Percentiles rank a stretch among this genome's conserved stretches.
These are phyloP conservation scores for Lymantria dispar DNA, from an alignment of 2,888 invertebrate genomes.

Conservation along the genomic window DNA sequence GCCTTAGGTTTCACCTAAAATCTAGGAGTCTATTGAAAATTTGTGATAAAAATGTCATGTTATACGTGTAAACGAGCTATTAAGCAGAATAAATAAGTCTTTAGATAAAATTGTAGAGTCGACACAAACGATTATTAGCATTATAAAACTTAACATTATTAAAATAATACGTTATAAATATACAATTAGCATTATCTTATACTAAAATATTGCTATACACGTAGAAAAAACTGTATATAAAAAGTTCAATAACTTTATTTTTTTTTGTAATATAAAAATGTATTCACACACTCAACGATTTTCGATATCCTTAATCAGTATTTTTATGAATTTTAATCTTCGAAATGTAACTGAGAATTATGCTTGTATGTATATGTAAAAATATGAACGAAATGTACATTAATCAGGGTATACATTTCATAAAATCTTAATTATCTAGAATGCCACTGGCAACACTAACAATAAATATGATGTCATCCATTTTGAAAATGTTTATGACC, in stretches of 20 bases:
- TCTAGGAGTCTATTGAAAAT: too few relatives aligned
- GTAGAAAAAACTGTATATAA: conserved; percentile 65
- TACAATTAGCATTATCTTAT: conserved; percentile 62
- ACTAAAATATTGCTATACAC: conserved; percentile 59
- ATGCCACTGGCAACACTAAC: too few relatives aligned
- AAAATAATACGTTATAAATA: conserved; percentile 55
- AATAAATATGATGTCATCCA: too few relatives aligned
- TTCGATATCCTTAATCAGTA: conserved; percentile 27
- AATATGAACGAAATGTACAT: conserved; percentile 29
- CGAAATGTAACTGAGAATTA: conserved; percentile 33
- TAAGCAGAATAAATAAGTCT: too few relatives aligned
- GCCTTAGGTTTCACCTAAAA: too few relatives aligned
- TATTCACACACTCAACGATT: conserved; percentile 38
- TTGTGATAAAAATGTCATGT: too few relatives aligned
- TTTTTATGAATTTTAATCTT: conserved; percentile 16
- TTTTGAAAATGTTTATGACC: too few relatives aligned
- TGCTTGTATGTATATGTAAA: conserved; percentile 25
- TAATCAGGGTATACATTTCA: conserved; percentile 1
- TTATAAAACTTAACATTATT: conserved; percentile 45
- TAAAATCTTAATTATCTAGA: too few relatives aligned
- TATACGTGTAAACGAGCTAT: too few relatives aligned
- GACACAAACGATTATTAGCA: conserved; percentile 42
- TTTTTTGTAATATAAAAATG: conserved; percentile 32
- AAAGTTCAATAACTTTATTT: conserved; percentile 40
- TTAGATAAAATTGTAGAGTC: conserved; percentile 9